Base-by-base conservation (phyloP, 2,888 invertebrate species). In the Anarsia innoxiella region DNA sequence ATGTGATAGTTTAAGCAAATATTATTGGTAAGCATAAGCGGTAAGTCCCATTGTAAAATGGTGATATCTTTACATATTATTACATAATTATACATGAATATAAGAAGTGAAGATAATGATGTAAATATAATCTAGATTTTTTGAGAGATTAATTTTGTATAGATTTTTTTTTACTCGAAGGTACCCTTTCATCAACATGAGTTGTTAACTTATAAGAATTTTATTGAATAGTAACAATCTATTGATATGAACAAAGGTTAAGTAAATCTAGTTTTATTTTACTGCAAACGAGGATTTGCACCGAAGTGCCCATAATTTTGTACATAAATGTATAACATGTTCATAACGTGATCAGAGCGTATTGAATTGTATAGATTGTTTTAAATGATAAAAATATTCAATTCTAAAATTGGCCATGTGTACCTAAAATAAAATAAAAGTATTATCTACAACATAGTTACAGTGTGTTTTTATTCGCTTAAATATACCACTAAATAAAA, bases 221-320 rank as follows among this genome's bases (percentile, higher is more conserved):
- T n/a, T n/a, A n/a, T 35, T 35, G 12, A 34, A 26, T 42, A 44
- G 46, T 37, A 41, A 37, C 34, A 15, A 13, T 26, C 6, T 15
- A 23, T 26, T 12, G 12, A 12, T n/a, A 38, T 36, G 39, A 42
- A 39, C 41, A 32, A 42, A 40, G n/a, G n/a, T n/a, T n/a, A n/a
- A n/a, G n/a, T n/a, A n/a, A n/a, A n/a, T n/a, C n/a, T n/a, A n/a
- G n/a, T n/a, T n/a, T n/a, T n/a, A n/a, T n/a, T n/a, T n/a, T n/a
- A 52, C 52, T 61, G 75, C 70, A 64, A 66, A 65, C 56, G 41
- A 44, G 48, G 43, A 45, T 67, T 71, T 62, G 72, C 68, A 64
- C 53, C 50, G 56, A 72, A 65, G 82, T 71, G 72, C 64, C 71
- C 74, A 71, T 64, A 67, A 53, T 45, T 42, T 41, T 50, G 50